A percentile compares a stretch with the other conserved stretches of the same genome.
phyloP scores from a whole-genome alignment of 2,797 vertebrate species.

The Tangara arthus region DNA sequence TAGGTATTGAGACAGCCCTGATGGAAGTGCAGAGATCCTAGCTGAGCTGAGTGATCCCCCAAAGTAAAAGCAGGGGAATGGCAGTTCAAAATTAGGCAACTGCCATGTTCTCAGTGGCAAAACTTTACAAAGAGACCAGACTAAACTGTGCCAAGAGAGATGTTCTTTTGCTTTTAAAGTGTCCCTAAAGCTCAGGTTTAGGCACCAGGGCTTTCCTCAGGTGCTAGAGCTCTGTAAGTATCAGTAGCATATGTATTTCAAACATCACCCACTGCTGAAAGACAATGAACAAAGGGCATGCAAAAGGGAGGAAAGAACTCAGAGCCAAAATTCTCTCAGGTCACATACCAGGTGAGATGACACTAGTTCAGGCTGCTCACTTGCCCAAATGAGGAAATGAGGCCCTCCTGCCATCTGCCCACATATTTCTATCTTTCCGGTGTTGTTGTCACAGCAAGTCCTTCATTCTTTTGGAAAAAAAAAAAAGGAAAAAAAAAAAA shows the following conservation, averaged over 20 bases:
- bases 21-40: background rate
- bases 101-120: background rate
- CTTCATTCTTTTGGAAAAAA: conserved; percentile 17
- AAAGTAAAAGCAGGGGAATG: background rate
- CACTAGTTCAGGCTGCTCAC: conserved; percentile 31
- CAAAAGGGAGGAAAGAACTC: conserved; percentile 38
- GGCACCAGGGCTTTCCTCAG: background rate
- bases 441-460: conserved; percentile 65
- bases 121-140: background rate
- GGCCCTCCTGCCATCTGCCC: conserved; percentile 58
- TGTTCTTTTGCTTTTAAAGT: background rate
- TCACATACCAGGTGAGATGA: conserved; percentile 63
- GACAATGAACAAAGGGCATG: conserved; percentile 57
- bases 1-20: background rate
- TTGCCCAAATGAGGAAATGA: conserved; percentile 30
- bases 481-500: background rate
- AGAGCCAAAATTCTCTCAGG: conserved; percentile 47
- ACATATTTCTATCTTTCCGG: conserved; percentile 54
- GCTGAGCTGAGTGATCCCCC: background rate
- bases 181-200: background rate
- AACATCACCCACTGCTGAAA: conserved; percentile 13
- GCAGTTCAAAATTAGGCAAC: background rate
- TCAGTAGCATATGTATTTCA: conserved; percentile 25
- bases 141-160: background rate
- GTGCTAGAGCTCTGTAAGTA: background rate